phyloP scores from a whole-genome alignment of 2,113 vertebrate species.

The Rhynchomys soricoides region DNA sequence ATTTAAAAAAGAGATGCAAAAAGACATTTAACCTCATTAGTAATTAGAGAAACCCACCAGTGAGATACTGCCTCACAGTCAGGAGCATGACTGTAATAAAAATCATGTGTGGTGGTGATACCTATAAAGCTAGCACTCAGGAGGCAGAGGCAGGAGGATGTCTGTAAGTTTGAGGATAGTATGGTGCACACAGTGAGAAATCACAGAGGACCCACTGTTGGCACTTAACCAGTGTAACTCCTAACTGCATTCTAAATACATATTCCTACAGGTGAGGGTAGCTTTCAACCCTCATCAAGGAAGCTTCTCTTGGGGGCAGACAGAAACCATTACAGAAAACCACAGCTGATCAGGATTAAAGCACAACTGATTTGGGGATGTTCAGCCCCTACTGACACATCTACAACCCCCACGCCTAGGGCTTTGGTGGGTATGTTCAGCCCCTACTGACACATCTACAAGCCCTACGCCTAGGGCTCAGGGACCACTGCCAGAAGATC shows the following conservation, averaged over 20 bases:
- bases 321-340: neutral
- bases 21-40: neutral
- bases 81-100: neutral
- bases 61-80: neutral
- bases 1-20: neutral
- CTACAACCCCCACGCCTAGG: neutral
- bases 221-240: neutral
- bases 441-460: neutral
- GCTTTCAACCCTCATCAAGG: neutral
- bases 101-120: neutral
- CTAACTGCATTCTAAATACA: neutral
- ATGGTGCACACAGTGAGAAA: neutral
- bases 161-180: neutral
- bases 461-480: neutral
- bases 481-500: neutral
- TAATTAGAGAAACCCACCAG: neutral
- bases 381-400: neutral
- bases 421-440: neutral
- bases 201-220: neutral
- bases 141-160: neutral
- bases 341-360: neutral
- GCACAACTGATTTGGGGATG: neutral
- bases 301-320: neutral
- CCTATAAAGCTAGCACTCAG: neutral
- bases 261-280: neutral